Evolutionary conservation across 2,797 vertebrate genomes (phyloP).

Genomic region (Balearica regulorum): DNA sequence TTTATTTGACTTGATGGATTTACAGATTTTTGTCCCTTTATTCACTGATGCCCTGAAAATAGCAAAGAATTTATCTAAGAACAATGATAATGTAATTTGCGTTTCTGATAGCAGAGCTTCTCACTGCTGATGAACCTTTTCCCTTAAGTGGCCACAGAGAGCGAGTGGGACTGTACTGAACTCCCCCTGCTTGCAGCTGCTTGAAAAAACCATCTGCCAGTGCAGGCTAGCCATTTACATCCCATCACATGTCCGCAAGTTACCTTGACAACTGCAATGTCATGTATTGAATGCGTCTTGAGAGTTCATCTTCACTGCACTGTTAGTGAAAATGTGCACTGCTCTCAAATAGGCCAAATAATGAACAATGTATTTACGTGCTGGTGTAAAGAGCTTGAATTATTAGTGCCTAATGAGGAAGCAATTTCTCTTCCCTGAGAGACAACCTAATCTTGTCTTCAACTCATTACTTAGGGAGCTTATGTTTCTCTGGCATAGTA

Average conservation of each 20-base stretch:
- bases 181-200: background rate
- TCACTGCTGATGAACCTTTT: background rate
- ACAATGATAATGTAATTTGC: background rate
- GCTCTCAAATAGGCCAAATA: background rate
- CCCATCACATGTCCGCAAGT: conserved; percentile 44
- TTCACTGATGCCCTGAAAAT: background rate
- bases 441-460: background rate
- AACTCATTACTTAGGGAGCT: background rate
- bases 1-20: background rate
- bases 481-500: background rate
- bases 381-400: background rate
- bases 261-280: conserved; percentile 70
- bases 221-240: background rate
- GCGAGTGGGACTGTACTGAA: background rate
- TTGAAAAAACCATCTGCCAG: background rate
- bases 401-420: conserved; percentile 3
- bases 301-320: background rate
- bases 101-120: background rate
- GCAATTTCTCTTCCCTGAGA: conserved; percentile 3
- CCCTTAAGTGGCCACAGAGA: background rate
- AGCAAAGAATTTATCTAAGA: background rate
- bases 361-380: background rate
- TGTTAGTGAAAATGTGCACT: background rate
- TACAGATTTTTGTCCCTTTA: background rate
- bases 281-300: conserved; percentile 20